Evolutionary conservation across 2,888 invertebrate genomes (phyloP), one percentile per base, ranked within the genome.

Genomic region (Norana najaformis): DNA sequence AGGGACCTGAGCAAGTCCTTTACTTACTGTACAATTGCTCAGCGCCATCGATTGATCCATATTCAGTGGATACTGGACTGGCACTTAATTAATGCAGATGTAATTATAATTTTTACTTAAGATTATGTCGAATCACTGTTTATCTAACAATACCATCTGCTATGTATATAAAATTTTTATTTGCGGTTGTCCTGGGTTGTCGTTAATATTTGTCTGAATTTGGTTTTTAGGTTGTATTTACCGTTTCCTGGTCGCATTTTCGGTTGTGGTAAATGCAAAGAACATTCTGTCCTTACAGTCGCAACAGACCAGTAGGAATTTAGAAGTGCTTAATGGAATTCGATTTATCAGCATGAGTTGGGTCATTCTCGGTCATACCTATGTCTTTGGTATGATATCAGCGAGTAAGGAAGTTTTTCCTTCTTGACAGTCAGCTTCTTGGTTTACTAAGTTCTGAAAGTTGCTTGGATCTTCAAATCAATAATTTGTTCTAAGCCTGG

Each of bases 301-400:
- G 13, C 39, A 69, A 30, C 30, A 88, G 34, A 41, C 5, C 13
- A 69, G 89, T 13, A 35, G 89, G 5, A 88, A 39, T 18, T 88
- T 92, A 35, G 38, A 53, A 23, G 90, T 89, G n/a, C 41, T 97
- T 91, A 96, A 97, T 92, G 96, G 97, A 6, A 95, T 97, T 53
- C 96, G 97, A 92, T 96, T 94, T 89, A 89, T 94, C 82, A 93
- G 93, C 88, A 93, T 94, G 91, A 88, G 92, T 13, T 94, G 94
- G 94, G 93, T 94, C 11, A 92, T 94, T 16, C 92, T 94, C 11
- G 94, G 94, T 1, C 93, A 94, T 91, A 93, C 93, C 16, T 93
- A 92, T 89, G 91, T 93, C 36, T 94, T 94, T 90, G 92, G 34
- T 37, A 0, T 83, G 4, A 23, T 6, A 14, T 8, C 20, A 20